These are phyloP conservation scores for Paradisaea rubra DNA, from an alignment of 2,113 vertebrate genomes.

Conservation along the genomic window DNA sequence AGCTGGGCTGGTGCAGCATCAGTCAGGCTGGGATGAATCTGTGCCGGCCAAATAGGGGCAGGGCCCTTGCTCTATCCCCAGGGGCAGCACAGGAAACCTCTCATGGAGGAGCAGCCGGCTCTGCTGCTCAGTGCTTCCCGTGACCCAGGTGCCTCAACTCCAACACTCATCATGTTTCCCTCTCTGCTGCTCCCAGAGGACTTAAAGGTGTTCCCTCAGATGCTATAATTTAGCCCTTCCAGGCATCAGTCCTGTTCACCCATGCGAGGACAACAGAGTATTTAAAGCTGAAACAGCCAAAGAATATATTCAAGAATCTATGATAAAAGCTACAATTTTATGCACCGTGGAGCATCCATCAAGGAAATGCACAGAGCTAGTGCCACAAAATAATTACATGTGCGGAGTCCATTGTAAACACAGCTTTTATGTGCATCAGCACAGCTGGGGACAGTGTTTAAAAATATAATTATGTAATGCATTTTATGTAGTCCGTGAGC, in stretches of 20 bases:
- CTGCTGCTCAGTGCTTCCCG: not conserved
- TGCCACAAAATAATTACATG: conserved; percentile 62
- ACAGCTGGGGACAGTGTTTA: conserved; percentile 62
- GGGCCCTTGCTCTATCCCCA: not conserved
- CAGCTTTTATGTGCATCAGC: conserved; percentile 60
- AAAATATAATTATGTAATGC: conserved; percentile 60
- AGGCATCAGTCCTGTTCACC: conserved; percentile 14
- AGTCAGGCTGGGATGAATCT: not conserved
- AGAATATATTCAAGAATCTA: conserved; percentile 47
- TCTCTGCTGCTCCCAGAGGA: not conserved
- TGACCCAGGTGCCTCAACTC: not conserved
- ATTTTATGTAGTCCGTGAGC: conserved; percentile 30
- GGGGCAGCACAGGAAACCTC: not conserved
- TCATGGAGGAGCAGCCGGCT: not conserved
- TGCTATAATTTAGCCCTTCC: conserved; percentile 13
- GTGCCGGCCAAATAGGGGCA: not conserved
- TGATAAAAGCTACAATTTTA: conserved; percentile 59
- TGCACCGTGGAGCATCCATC: conserved; percentile 52
- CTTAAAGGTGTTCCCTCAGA: conserved; percentile 13
- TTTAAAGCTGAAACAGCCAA: conserved; percentile 39
- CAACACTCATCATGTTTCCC: not conserved
- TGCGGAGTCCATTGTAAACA: conserved; percentile 56
- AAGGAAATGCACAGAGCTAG: conserved; percentile 42
- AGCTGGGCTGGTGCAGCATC: not conserved
- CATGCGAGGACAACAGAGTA: not conserved